Base-by-base conservation (phyloP, 2,888 invertebrate species). In the Trachelus stipa region DNA sequence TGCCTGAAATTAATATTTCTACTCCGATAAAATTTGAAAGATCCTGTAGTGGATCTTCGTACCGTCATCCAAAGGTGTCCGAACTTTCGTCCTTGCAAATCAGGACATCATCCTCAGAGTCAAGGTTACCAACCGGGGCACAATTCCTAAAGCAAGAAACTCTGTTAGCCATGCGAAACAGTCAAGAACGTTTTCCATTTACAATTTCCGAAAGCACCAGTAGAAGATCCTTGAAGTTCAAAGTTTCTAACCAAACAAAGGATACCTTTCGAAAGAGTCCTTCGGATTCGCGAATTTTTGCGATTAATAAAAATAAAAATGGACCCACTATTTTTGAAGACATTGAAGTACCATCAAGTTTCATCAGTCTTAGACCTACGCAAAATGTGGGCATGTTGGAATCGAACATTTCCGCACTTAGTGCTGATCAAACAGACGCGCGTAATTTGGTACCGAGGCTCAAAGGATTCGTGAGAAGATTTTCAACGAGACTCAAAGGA, bases 181-280 rank as follows among this genome's bases (percentile, higher is more conserved):
- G 78, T 37, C 88, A 86, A 30, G 87, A 89, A 69, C 87, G 87
- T 71, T 88, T 85, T 73, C 86, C 87, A 0, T 88, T 87, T 76
- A 88, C 89, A 37, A 88, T 88, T 34, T 86, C 85, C 0, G 85
- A 86, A 76, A 83, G 81, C 35, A 79, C 80, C 4, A 83, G 80
- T 69, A 77, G 71, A 12, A 78, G 83, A 11, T 84, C 84, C 0
- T 76, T 78, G 15, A 82, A 81, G 71, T 79, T 76, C 68, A 79
- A 83, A 34, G 35, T 71, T 4, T 11, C 69, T 12, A 4, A 71
- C 30, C 15, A 69, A 33, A 30, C 11, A 68, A 34, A 35, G 74
- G 30, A 74, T 11, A 23, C 34, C 74, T 30, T 35, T 30, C 74
- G 35, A 35, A 34, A 74, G 34, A 34, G 33, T 31, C 34, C 71